These are phyloP conservation scores for Cosmopolites sordidus DNA, from an alignment of 2,888 invertebrate species.

Conservation along the genomic window DNA sequence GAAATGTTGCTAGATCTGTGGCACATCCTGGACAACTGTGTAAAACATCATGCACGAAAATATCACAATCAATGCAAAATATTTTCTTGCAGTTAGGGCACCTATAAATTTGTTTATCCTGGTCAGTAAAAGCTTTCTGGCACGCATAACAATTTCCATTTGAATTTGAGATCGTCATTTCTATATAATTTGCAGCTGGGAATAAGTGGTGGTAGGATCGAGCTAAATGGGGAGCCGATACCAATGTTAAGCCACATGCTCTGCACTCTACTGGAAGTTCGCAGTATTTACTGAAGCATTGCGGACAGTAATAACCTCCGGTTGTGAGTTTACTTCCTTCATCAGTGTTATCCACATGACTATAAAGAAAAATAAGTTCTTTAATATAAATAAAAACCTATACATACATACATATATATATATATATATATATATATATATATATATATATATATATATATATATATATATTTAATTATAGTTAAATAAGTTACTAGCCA, in stretches of 20 bases:
- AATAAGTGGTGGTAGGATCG: constrained; percentile 97
- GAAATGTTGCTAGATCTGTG: constrained; percentile 56
- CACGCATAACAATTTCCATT: constrained; percentile 69
- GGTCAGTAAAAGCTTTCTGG: constrained; percentile 60
- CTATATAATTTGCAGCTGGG: constrained; percentile 81
- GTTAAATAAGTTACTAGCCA: too few relatives aligned
- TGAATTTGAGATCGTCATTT: constrained; percentile 60
- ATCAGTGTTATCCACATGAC: constrained; percentile 76
- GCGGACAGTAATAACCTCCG: constrained; percentile 85
- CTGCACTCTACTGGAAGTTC: constrained; percentile 96
- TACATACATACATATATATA: too few relatives aligned
- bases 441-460: too few relatives aligned
- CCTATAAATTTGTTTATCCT: constrained; percentile 75
- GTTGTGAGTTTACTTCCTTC: constrained; percentile 65
- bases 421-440: too few relatives aligned
- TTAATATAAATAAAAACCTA: too few relatives aligned
- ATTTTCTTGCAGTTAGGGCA: constrained; percentile 74
- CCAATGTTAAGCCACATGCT: constrained; percentile 91
- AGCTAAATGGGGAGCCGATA: constrained; percentile 96
- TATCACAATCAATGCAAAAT: constrained; percentile 94
- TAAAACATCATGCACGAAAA: constrained; percentile 86
- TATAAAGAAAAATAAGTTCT: constrained; percentile 44
- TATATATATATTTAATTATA: too few relatives aligned
- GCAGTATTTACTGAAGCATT: constrained; percentile 96
- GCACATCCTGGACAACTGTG: constrained; percentile 97